phyloP scores from a whole-genome alignment of 2,888 invertebrate genomes.

The Sphecodes monilicornis region DNA sequence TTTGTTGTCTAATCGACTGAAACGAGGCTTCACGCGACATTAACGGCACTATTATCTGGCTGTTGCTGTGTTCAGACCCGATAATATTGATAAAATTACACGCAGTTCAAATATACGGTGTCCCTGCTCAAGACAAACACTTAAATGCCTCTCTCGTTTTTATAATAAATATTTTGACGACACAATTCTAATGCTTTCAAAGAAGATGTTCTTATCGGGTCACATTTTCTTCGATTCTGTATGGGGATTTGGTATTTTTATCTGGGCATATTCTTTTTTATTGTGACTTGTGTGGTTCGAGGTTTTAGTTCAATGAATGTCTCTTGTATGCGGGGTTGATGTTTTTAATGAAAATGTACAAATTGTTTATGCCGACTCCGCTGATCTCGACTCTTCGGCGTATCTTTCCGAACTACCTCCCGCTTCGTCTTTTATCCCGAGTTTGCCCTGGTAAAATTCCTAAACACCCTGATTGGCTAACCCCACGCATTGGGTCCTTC shows the following conservation, averaged over 20 bases:
- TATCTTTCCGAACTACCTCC: too few species aligned
- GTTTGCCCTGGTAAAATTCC: too few species aligned
- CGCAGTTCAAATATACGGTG: neutral
- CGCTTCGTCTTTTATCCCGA: too few species aligned
- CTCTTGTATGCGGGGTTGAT: too few species aligned
- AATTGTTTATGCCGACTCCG: too few species aligned
- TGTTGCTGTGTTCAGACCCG: neutral
- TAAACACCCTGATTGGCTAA: too few species aligned
- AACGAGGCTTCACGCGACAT: neutral
- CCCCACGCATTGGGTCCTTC: too few species aligned
- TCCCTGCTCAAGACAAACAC: neutral
- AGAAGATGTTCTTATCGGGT: too few species aligned
- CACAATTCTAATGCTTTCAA: neutral
- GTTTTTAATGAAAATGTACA: too few species aligned
- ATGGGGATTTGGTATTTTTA: neutral
- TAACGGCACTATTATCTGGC: neutral
- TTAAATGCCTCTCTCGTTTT: neutral
- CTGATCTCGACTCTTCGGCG: too few species aligned
- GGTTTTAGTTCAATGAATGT: too few species aligned
- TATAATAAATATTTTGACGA: neutral
- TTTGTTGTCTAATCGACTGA: conserved; percentile 12
- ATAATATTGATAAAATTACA: neutral
- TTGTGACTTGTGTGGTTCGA: neutral
- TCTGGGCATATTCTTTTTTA: neutral
- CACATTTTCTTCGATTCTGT: too few species aligned